Conservation (phyloP, 2,797 vertebrate genomes). For the Sebastes vulpes region DNA sequence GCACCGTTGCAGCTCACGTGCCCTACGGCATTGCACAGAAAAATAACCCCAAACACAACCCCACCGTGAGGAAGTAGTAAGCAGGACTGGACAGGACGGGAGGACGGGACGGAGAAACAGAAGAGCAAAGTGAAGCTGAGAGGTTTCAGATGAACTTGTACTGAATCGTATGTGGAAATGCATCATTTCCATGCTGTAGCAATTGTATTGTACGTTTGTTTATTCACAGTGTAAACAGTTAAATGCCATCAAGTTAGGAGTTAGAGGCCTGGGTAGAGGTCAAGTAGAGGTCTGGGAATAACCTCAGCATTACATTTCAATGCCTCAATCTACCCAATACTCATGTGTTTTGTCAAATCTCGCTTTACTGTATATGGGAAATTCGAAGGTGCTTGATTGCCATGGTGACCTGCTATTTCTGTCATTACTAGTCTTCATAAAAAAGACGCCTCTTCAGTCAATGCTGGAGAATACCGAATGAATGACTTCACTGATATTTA, state of each 20-base stretch:
- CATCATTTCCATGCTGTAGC: constrained; percentile 35
- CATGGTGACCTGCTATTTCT: neutral
- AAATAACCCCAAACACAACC: constrained; percentile 60
- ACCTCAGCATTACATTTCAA: constrained; percentile 13
- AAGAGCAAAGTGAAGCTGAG: neutral
- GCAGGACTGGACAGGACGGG: neutral
- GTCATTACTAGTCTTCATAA: constrained; percentile 5
- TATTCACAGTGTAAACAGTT: constrained; percentile 1
- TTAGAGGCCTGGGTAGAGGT: constrained; percentile 13
- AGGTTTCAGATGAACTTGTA: constrained; percentile 24
- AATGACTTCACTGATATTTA: constrained; percentile 3
- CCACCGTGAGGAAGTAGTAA: constrained; percentile 67
- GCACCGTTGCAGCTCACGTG: constrained; percentile 95
- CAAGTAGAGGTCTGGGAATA: constrained; percentile 28
- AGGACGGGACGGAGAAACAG: neutral
- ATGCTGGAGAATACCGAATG: neutral
- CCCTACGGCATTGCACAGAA: constrained; percentile 95
- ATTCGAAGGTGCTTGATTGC: constrained; percentile 11
- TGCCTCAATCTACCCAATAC: neutral
- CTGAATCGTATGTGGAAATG: constrained; percentile 33
- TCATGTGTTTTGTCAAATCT: neutral
- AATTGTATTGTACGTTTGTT: constrained; percentile 24
- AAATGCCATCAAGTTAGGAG: neutral
- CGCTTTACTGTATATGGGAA: neutral
- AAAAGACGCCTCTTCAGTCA: neutral